Percentiles rank a stretch among this genome's conserved stretches.
Evolutionary conservation across 2,113 vertebrate genomes (phyloP).

Genomic region (Shinisaurus crocodilurus): DNA sequence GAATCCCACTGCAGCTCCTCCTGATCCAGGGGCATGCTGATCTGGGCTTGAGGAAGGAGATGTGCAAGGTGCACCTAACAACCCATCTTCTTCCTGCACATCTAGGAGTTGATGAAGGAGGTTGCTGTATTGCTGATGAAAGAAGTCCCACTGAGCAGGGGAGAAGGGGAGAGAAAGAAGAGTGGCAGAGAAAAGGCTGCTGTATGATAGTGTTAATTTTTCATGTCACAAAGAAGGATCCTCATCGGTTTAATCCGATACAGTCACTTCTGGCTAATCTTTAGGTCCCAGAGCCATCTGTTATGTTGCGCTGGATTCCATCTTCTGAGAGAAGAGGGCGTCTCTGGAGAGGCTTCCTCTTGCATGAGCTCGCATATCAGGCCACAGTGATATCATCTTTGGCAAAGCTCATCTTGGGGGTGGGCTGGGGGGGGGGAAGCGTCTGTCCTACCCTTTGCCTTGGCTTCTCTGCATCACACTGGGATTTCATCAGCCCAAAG

Average conservation of each 20-base stretch:
- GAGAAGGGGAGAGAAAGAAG: too few relatives aligned
- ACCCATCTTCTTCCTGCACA: neutral
- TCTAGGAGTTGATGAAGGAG: neutral
- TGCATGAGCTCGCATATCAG: neutral
- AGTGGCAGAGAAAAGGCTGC: neutral
- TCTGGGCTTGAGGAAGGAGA: neutral
- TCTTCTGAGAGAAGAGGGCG: neutral
- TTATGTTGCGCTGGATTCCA: neutral
- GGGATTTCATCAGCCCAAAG: neutral
- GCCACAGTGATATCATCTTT: constrained; percentile 19
- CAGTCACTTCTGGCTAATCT: constrained; percentile 3
- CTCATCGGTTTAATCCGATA: constrained; percentile 5
- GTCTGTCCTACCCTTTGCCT: neutral
- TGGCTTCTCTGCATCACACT: neutral
- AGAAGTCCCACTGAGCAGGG: neutral
- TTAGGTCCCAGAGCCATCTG: constrained; percentile 5
- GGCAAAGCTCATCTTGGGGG: neutral
- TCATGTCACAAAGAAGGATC: neutral
- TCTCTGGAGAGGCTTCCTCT: constrained; percentile 10
- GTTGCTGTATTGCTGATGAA: neutral
- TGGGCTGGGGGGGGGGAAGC: neutral
- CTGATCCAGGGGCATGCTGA: too few relatives aligned
- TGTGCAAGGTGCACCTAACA: neutral
- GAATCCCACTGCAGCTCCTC: neutral
- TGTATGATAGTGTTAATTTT: neutral